phyloP scores from a whole-genome alignment of 1,140 invertebrate genomes.

The Centruroides sculpturatus region DNA sequence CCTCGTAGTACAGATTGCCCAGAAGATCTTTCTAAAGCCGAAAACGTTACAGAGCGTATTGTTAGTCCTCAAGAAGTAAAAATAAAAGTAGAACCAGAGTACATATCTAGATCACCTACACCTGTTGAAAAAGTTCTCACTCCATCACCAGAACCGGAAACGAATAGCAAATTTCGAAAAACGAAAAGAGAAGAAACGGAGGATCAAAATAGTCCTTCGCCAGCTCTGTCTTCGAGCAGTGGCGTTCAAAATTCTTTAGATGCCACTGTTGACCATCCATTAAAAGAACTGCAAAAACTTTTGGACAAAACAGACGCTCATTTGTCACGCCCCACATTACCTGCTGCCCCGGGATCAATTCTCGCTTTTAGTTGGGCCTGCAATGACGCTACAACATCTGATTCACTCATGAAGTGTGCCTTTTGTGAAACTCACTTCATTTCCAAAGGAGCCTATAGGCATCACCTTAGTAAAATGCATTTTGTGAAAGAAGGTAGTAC shows the following conservation, averaged over 20 bases:
- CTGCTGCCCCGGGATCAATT: conserved; percentile 52
- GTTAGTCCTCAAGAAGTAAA: no score
- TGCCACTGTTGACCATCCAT: conserved; percentile 33
- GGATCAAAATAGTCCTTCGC: no score
- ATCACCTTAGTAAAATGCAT: conserved; percentile 91
- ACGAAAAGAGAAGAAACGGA: no score
- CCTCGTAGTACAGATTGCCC: no score
- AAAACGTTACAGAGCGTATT: no score
- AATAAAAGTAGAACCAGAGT: no score
- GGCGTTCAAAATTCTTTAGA: background rate
- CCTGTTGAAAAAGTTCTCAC: no score
- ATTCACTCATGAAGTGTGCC: conserved; percentile 79
- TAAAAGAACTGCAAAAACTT: conserved; percentile 82
- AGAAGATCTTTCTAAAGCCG: no score
- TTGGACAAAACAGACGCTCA: conserved; percentile 79
- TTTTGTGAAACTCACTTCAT: conserved; percentile 92
- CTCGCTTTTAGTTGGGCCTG: conserved; percentile 84
- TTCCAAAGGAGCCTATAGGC: conserved; percentile 87
- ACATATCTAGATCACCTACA: no score
- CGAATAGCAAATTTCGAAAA: no score
- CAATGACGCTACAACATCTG: conserved; percentile 56
- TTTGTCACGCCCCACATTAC: conserved; percentile 14
- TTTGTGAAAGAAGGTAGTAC: conserved; percentile 72
- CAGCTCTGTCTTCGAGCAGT: no score
- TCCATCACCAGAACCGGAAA: no score